phyloP scores from a whole-genome alignment of 2,113 vertebrate species.

The Ptyas mucosa region DNA sequence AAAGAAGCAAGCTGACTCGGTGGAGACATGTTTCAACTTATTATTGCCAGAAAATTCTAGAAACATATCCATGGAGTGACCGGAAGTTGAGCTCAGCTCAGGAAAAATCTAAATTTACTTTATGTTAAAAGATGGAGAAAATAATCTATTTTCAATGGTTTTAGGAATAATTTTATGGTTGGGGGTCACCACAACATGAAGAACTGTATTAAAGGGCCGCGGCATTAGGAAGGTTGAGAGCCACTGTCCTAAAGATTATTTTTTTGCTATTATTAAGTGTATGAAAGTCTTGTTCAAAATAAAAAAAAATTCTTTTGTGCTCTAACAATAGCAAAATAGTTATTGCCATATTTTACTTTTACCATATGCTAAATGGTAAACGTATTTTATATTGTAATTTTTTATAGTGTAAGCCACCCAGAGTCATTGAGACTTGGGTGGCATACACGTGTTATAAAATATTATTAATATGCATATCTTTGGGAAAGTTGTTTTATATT shows the following conservation, averaged over 20 bases:
- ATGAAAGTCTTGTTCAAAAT: neutral
- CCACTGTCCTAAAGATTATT: no score
- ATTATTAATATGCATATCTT: neutral
- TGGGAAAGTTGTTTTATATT: neutral
- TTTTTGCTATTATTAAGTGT: neutral
- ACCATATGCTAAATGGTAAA: neutral
- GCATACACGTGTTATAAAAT: neutral
- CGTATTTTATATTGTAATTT: neutral
- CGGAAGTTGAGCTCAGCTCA: neutral
- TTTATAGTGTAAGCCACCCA: neutral
- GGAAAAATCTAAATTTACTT: neutral
- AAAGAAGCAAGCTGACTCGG: neutral
- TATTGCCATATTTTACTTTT: neutral
- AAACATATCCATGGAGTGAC: neutral
- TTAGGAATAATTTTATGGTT: no score
- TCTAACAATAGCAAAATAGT: neutral
- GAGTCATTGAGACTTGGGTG: neutral
- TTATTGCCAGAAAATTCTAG: neutral
- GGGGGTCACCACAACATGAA: no score
- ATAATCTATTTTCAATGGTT: neutral
- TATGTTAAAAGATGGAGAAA: constrained; percentile 6
- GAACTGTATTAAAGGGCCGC: no score
- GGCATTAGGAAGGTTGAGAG: no score
- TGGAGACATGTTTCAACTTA: constrained; percentile 12
- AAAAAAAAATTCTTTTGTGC: neutral